Conservation (phyloP, 1,140 invertebrate species). For the Lerema accius region DNA sequence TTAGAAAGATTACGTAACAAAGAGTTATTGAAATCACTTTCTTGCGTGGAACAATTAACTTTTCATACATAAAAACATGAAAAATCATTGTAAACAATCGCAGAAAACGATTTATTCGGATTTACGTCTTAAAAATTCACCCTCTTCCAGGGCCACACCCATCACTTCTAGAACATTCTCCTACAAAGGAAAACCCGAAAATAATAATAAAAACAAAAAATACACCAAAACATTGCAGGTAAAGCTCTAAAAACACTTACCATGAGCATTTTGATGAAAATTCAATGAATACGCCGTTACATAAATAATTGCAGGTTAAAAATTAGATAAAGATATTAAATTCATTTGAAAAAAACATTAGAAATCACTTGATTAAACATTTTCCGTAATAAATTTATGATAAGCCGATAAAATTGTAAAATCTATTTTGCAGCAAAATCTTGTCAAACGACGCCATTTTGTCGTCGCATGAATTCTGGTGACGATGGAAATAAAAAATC, state of each 20-base stretch:
- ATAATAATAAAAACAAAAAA: slow-evolving; percentile 53
- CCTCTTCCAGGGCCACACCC: slow-evolving; percentile 76
- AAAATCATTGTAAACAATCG: slow-evolving; percentile 85
- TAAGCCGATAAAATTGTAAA: slow-evolving; percentile 67
- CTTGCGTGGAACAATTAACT: slow-evolving; percentile 81
- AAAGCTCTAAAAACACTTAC: slow-evolving; percentile 77
- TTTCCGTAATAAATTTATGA: slow-evolving; percentile 61
- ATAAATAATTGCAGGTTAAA: slow-evolving; percentile 58
- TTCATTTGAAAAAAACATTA: slow-evolving; percentile 64
- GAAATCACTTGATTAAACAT: slow-evolving; percentile 49
- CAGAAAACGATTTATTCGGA: slow-evolving; percentile 71
- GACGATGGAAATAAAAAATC: slow-evolving; percentile 78
- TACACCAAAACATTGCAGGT: slow-evolving; percentile 62
- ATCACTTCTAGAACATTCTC: slow-evolving; percentile 66
- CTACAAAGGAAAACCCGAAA: slow-evolving; percentile 47
- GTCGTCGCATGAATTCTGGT: slow-evolving; percentile 81
- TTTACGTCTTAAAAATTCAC: slow-evolving; percentile 76
- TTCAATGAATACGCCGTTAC: slow-evolving; percentile 63
- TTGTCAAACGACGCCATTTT: slow-evolving; percentile 83
- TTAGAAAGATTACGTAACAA: slow-evolving; percentile 73
- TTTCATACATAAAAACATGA: slow-evolving; percentile 83
- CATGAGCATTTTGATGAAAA: slow-evolving; percentile 79
- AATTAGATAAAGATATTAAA: slow-evolving; percentile 53
- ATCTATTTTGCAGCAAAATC: slow-evolving; percentile 79
- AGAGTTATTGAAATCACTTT: slow-evolving; percentile 76